Conservation (phyloP, 1,140 invertebrate species). For the Lepidurus packardi region DNA sequence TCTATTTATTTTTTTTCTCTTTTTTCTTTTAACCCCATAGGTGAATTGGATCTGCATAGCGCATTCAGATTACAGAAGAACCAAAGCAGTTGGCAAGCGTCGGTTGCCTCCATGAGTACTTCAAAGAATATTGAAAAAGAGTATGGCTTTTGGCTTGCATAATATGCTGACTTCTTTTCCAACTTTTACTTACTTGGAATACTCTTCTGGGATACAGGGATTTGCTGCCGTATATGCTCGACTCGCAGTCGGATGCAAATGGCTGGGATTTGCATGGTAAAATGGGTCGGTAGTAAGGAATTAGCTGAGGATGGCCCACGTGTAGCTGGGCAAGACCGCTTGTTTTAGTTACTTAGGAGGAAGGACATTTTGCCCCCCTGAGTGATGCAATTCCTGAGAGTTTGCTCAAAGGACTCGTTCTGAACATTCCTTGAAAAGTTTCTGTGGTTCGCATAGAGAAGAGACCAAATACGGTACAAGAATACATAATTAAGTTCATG, state of each 20-base stretch:
- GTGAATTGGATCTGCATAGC: slow-evolving; percentile 2
- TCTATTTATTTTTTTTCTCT: not conserved
- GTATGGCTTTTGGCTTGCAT: not conserved
- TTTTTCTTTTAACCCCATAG: not conserved
- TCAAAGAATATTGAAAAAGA: not conserved
- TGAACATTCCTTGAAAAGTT: not conserved
- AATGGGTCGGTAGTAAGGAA: slow-evolving; percentile 18
- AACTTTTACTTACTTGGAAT: not conserved
- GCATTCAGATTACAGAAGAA: slow-evolving; percentile 1
- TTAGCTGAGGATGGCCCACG: not conserved
- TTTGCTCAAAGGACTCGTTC: slow-evolving; percentile 19
- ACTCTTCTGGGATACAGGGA: not conserved
- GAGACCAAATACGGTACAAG: slow-evolving; percentile 21
- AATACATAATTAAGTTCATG: slow-evolving; percentile 19
- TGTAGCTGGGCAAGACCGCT: not conserved
- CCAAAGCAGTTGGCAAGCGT: not conserved
- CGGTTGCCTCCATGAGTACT: not conserved
- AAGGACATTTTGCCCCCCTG: not conserved
- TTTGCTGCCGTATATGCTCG: slow-evolving; percentile 13
- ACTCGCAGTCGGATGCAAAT: not conserved
- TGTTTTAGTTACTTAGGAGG: slow-evolving; percentile 22
- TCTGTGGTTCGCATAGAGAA: slow-evolving; percentile 11
- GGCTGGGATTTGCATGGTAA: slow-evolving; percentile 5
- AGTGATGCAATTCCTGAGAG: slow-evolving; percentile 18
- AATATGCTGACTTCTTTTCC: not conserved